phyloP scores from a whole-genome alignment of 2,888 invertebrate genomes.

The Agrotis segetum region DNA sequence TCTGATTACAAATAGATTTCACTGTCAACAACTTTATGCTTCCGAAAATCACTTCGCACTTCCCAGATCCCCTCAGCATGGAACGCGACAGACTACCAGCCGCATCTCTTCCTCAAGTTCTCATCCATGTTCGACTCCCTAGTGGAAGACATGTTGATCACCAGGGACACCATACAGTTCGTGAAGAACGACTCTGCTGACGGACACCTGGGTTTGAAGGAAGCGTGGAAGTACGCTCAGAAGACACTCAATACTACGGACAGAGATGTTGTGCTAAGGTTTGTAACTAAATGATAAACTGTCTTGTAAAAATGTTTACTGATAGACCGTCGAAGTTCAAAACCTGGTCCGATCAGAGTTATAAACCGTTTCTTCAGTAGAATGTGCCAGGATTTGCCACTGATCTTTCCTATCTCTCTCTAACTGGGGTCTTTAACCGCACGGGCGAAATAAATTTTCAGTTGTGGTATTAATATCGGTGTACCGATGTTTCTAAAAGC shows the following conservation, averaged over 20 bases:
- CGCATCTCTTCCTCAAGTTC: slow-evolving; percentile 82
- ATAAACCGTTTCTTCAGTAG: no score
- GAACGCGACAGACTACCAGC: slow-evolving; percentile 76
- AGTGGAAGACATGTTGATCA: slow-evolving; percentile 73
- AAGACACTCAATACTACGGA: slow-evolving; percentile 71
- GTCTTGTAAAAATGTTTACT: not conserved
- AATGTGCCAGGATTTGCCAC: no score
- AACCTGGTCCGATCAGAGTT: no score
- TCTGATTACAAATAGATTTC: not conserved
- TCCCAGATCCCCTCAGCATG: slow-evolving; percentile 73
- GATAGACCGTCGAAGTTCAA: no score
- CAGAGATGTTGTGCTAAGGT: slow-evolving; percentile 75
- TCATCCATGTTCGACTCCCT: slow-evolving; percentile 79
- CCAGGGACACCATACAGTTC: slow-evolving; percentile 69
- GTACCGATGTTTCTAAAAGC: no score
- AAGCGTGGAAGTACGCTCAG: slow-evolving; percentile 76
- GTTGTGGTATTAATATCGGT: not conserved
- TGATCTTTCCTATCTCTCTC: no score
- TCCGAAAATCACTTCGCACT: not conserved
- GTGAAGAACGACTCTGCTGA: slow-evolving; percentile 66
- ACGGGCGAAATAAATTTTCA: not conserved
- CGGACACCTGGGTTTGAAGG: slow-evolving; percentile 66
- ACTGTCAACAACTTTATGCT: not conserved
- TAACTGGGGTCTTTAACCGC: not conserved
- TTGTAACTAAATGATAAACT: slow-evolving; percentile 7